Evolutionary conservation across 2,888 invertebrate genomes (phyloP), one percentile per base, ranked within the genome.

Genomic region (Diplazon laetatorius): DNA sequence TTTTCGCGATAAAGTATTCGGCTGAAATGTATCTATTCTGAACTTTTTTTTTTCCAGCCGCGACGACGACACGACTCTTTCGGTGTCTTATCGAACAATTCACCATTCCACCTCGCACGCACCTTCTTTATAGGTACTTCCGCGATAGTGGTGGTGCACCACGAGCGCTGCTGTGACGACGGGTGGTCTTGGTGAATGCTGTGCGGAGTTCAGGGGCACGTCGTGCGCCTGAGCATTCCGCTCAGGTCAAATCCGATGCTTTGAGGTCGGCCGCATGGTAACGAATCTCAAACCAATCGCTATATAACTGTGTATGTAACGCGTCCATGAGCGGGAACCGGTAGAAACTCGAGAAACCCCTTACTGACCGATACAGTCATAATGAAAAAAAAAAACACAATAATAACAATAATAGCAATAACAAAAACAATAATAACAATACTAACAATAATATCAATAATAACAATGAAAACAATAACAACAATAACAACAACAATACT

Each of bases 161-260:
- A 14, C 57, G 68, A 59, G 68, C 14, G 62, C 46, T 75, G 16
- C n/a, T 8, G n/a, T 25, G 37, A 20, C 30, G 25, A 8, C 57
- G 39, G 5, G 8, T 16, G 37, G 37, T 44, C 48, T 42, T 30
- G 12, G 59, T 12, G 14, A 42, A 35, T 73, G 63, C 81, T 78
- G 76, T 42, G 30, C 30, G 30, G 30, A 35, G 69, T 81, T 82
- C 78, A 76, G 65, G 72, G 74, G 30, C 72, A 76, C 57, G 62
- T 70, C 14, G 72, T 81, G 82, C 83, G 83, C 82, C 70, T 80
- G 82, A 82, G 81, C 82, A 78, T 75, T 77, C 55, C 52, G 42
- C 57, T 80, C 78, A 76, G 76, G 72, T 80, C 76, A 66, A 60
- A 74, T 69, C 50, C 35, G 69, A 48, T 30, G 71, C 68, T 18